Base-by-base conservation (phyloP, 2,797 vertebrate genomes). In the Telmatherina bonti region DNA sequence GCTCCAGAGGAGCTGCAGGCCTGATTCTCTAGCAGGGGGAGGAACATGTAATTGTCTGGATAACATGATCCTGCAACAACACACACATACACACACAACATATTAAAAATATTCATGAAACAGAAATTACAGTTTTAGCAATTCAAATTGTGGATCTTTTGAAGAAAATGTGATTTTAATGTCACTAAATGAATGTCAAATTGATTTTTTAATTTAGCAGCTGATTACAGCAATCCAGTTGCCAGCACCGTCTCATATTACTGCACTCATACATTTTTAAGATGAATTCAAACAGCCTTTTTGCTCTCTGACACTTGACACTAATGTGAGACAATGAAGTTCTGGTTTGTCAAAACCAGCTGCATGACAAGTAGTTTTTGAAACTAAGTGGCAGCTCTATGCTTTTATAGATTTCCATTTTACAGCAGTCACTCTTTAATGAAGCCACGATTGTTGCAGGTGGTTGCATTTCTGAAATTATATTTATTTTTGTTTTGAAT, bases 241-340 rank as follows among this genome's bases (percentile, higher is more conserved):
- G 69, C 9, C 33, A 35, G 20, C 49, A 72, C 61, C 36, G 43
- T 70, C 82, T 90, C 45, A 15, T 63, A 62, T 90, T 88, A 62
- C 89, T 64, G 47, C 38, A 22, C 81, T 88, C 87, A 90, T 93
- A 56, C 81, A 93, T 93, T 86, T 86, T 92, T 92, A 82, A 92
- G 49, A 29, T 2, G 6, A 58, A 65, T 86, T 76, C 70, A 56
- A 84, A 82, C 84, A 65, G 58, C 54, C 45, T 62, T 87, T 79
- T 83, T 75, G 72, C 52, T 22, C 20, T 78, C 53, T 78, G 89
- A 88, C 76, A 92, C 71, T 56, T 83, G 86, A 93, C 83, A 88
- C 91, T 85, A 78, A 86, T 65, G 66, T 31, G 45, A 22, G 67
- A 79, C 65, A 82, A 66, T 76, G 36, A 57, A 45, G 68, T 62